Evolutionary conservation across 2,888 invertebrate genomes (phyloP), one percentile per base, ranked within the genome.

Genomic region (Chrysodeixis includens): DNA sequence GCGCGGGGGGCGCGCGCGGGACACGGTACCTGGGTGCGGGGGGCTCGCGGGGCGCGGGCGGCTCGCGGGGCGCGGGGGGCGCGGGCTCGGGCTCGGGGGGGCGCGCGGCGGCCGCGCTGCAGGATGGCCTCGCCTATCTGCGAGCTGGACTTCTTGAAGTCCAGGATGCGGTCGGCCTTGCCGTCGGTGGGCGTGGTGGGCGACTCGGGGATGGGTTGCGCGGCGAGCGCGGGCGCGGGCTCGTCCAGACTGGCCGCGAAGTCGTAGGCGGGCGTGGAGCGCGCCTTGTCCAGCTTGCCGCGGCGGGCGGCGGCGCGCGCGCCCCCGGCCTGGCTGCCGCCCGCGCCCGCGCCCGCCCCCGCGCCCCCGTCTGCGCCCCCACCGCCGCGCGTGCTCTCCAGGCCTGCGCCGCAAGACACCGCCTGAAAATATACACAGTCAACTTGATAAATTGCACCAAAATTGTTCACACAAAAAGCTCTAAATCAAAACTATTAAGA

Each of bases 191-290:
- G 86, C 62, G 88, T 62, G 64, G 81, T 71, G 74, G 76, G 26
- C 80, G 79, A 90, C 82, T 92, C 55, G 83, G 86, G 68, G 83
- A 46, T 81, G 52, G 77, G 76, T 46, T 56, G 86, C 62, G 88
- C 63, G 64, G 81, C 72, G 73, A 75, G 26, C 80, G 79, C 55
- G 82, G 86, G 68, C 84, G 46, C 81, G 52, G 77, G 76, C 46
- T 56, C 64, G 44, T 79, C 83, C 18, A 79, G 74, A 64, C 95
- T 46, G 6, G 75, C 92, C 4, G 75, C 92, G 55, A 95, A 93
- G 89, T 97, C 97, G 89, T 97, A 97, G 0, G 97, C 97, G 1
- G 97, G 97, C 30, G 97, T 97, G 77, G 97, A 98, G 88, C 97
- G 96, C 81, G 97, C 97, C 91, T 98, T 98, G 92, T 98, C 98